Evolutionary conservation across 2,888 invertebrate species (phyloP), one percentile per base, ranked within the genome.

Genomic region (Coenonympha arcania): DNA sequence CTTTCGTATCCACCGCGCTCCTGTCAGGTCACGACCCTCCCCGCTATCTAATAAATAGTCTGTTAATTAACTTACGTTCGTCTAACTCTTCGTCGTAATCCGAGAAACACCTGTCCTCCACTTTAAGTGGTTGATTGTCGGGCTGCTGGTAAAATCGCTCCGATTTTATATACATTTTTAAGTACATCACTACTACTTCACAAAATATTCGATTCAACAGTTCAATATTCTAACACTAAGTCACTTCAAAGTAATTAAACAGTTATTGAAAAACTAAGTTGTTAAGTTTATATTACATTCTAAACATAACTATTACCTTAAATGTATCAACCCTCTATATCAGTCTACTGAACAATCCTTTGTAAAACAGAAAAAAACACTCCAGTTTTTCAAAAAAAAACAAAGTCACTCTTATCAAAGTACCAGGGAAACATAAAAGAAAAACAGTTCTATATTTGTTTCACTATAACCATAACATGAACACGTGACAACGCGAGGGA

Each of bases 141-240:
- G 79, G 78, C 57, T 78, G 76, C 62, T 79, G 81, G 57, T 82
- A 84, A 51, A 85, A 85, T 63, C 81, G 70, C 60, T 85, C 84
- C 53, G 84, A 77, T 68, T 84, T 83, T 48, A 83, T 83, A 60
- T 82, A 83, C 83, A 84, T 84, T 71, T 83, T 81, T 19, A 83
- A 64, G 74, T 78, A 83, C 84, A 85, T 82, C 65, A 69, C 79
- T 66, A 52, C 48, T 42, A 56, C 15, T 54, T 45, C 3, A 55
- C 52, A 50, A 26, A 33, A 50, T 28, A 11, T 6, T 26, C 16
- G 28, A 30, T 13, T 5, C 28, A 11, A 19, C 42, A 22, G 31
- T 15, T 36, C 31, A 37, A 16, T 13, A n/a, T 11, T 9, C n/a
- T 26, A 6, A 5, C 2, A 26, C n/a, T 2, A 41, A 19, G 8